Percentiles rank a stretch among this genome's conserved stretches.
Evolutionary conservation across 2,797 vertebrate genomes (phyloP).

Genomic region (Myotis myotis): DNA sequence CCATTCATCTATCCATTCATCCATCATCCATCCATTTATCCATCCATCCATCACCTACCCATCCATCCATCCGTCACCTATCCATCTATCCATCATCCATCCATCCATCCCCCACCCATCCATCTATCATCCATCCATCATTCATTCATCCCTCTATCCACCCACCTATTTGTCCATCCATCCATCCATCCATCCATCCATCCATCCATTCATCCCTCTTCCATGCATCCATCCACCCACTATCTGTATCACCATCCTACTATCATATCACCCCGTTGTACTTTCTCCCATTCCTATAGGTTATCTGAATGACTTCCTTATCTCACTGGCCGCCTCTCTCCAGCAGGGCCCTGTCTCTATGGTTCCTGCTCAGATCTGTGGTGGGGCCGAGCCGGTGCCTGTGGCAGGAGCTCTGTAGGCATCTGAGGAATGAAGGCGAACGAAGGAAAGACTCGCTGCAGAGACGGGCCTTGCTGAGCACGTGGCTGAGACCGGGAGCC

Average conservation of each 20-base stretch:
- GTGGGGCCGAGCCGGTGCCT: fast-evolving
- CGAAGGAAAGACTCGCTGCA: fast-evolving
- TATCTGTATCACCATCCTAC: not conserved
- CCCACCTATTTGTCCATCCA: not conserved
- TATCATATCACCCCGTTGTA: not conserved
- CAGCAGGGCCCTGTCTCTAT: not conserved
- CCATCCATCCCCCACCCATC: not conserved
- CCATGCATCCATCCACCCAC: not conserved
- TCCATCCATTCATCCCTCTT: not conserved
- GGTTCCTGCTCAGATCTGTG: fast-evolving
- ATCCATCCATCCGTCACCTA: not conserved
- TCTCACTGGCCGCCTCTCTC: not conserved
- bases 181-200: not conserved
- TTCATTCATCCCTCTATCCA: not conserved
- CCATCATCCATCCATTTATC: not conserved
- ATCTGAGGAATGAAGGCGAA: fast-evolving
- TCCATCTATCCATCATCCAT: no score
- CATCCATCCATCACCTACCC: not conserved
- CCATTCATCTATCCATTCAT: not conserved
- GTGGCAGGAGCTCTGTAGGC: fast-evolving
- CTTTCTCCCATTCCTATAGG: not conserved
- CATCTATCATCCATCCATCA: no score
- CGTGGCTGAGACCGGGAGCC: fast-evolving
- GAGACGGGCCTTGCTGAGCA: fast-evolving
- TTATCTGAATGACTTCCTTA: not conserved